Conservation (phyloP, 30 jellyfish, hydroid and myxozoan species). For the Hydractinia echinata region DNA sequence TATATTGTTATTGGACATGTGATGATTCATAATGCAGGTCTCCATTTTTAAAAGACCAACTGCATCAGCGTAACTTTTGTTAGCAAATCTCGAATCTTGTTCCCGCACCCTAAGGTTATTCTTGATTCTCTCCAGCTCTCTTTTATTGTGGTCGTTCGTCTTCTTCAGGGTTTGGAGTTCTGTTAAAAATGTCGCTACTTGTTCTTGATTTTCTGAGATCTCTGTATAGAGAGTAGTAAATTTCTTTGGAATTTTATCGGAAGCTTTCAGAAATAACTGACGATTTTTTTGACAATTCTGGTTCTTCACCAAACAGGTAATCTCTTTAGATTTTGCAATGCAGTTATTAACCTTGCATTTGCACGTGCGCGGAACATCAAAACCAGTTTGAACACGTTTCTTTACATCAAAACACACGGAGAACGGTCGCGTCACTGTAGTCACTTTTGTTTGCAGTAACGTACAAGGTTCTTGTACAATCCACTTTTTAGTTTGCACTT, state of each 20-base stretch:
- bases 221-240: neutral
- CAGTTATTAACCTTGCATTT: slow-evolving; percentile 33
- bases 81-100: slow-evolving; percentile 35
- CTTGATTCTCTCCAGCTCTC: slow-evolving; percentile 2
- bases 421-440: slow-evolving; percentile 9
- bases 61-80: neutral
- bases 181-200: slow-evolving; percentile 9
- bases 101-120: neutral
- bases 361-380: slow-evolving; percentile 26
- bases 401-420: slow-evolving; percentile 28
- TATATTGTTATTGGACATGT: neutral
- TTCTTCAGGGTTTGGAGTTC: neutral
- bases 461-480: slow-evolving; percentile 34
- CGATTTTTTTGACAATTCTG: slow-evolving; percentile 25
- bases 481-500: neutral
- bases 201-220: neutral
- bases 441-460: neutral
- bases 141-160: neutral
- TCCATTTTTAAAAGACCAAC: neutral
- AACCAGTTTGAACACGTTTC: slow-evolving; percentile 30
- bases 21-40: slow-evolving; percentile 15
- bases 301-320: slow-evolving; percentile 22
- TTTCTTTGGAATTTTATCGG: slow-evolving; percentile 22
- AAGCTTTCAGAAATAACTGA: neutral
- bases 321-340: slow-evolving; percentile 27